Conservation (phyloP, 2,888 invertebrate species). For the Arge pagana region DNA sequence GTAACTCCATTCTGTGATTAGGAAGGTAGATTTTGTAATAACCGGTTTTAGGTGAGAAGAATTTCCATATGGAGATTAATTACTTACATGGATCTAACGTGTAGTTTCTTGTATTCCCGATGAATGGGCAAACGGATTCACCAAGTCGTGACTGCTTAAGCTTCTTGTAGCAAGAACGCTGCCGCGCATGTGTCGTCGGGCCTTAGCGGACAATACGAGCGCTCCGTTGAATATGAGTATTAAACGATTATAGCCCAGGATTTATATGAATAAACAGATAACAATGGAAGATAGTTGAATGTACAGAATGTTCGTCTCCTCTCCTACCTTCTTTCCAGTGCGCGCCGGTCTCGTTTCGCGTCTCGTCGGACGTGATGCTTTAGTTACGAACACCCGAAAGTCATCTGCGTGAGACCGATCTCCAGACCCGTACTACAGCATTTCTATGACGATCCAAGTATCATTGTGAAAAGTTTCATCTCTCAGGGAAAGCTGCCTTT, state of each 20-base stretch:
- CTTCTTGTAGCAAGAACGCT: conserved; percentile 47
- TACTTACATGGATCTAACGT: conserved; percentile 42
- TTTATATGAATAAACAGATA: conserved; percentile 51
- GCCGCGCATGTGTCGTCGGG: conserved; percentile 49
- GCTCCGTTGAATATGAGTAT: conserved; percentile 47
- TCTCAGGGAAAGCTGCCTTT: too few species aligned
- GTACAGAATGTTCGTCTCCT: conserved; percentile 23
- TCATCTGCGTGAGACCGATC: too few species aligned
- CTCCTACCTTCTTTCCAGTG: too few species aligned
- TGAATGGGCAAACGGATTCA: conserved; percentile 18
- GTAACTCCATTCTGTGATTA: conserved; percentile 16
- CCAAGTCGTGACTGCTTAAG: conserved; percentile 42
- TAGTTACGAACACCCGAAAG: too few species aligned
- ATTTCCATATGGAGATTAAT: conserved; percentile 49
- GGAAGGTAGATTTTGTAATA: conserved; percentile 35
- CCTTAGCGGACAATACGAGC: conserved; percentile 40
- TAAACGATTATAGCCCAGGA: conserved; percentile 51
- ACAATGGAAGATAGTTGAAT: conserved; percentile 39
- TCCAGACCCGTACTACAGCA: too few species aligned
- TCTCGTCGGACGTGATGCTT: too few species aligned
- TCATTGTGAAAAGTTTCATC: too few species aligned
- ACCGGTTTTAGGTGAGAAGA: conserved; percentile 34
- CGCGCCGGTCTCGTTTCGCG: too few species aligned
- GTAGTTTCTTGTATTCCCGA: conserved; percentile 4
- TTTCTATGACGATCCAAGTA: too few species aligned